These are phyloP conservation scores for Eulemur albifrons DNA, from an alignment of 2,797 vertebrate species.

Conservation along the genomic window DNA sequence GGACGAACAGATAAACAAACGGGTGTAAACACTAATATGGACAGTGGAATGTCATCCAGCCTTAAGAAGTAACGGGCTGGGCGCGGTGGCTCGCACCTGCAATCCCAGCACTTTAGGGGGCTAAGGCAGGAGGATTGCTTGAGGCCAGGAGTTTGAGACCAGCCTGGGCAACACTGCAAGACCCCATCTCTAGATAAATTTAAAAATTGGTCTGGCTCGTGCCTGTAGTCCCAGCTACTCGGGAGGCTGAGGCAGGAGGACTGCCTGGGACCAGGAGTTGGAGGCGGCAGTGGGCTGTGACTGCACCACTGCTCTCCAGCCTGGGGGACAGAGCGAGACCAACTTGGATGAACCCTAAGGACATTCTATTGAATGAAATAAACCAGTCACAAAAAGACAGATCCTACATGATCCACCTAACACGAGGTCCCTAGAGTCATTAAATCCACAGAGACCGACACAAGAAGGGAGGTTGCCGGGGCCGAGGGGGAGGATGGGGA, in stretches of 20 bases:
- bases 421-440: too few relatives aligned
- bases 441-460: neutral
- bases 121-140: neutral
- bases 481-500: neutral
- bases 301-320: neutral
- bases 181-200: neutral
- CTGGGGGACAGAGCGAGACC: neutral
- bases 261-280: too few relatives aligned
- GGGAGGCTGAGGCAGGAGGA: too few relatives aligned
- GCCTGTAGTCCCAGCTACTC: too few relatives aligned
- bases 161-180: neutral
- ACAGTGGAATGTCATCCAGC: neutral
- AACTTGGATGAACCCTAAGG: neutral
- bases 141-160: neutral
- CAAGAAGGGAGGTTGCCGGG: neutral
- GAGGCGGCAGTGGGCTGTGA: neutral
- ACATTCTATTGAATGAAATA: neutral
- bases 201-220: neutral
- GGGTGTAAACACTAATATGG: neutral
- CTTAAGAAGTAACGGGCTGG: neutral
- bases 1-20: neutral
- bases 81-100: too few relatives aligned
- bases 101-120: too few relatives aligned
- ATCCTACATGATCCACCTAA: neutral
- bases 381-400: neutral